phyloP scores from a whole-genome alignment of 1,140 invertebrate species.

The Bombus consobrinus region DNA sequence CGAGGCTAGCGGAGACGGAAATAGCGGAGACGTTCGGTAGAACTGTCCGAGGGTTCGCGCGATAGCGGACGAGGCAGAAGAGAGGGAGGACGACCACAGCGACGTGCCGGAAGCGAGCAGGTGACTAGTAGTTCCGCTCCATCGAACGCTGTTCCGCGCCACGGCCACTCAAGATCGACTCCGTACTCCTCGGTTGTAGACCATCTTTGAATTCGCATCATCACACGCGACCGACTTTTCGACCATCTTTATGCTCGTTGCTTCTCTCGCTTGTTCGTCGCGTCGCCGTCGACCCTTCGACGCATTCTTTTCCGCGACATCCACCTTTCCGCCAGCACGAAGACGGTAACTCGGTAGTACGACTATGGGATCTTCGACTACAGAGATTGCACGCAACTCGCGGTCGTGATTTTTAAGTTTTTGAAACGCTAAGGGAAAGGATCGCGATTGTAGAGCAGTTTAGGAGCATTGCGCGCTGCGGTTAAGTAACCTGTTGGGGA shows the following conservation, averaged over 20 bases:
- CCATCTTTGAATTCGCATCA: slow-evolving; percentile 66
- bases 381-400: background rate
- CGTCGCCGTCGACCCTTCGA: no score
- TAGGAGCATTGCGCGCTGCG: background rate
- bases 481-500: background rate
- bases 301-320: background rate
- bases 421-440: background rate
- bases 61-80: slow-evolving; percentile 41
- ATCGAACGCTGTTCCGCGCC: slow-evolving; percentile 82
- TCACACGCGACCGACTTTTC: slow-evolving; percentile 50
- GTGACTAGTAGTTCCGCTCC: slow-evolving; percentile 83
- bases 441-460: background rate
- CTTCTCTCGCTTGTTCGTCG: no score
- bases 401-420: background rate
- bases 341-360: no score
- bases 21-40: slow-evolving; percentile 46
- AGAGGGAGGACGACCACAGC: slow-evolving; percentile 67
- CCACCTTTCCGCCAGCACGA: background rate
- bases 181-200: slow-evolving; percentile 68
- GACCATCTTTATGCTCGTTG: slow-evolving; percentile 7
- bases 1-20: slow-evolving; percentile 22
- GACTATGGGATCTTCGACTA: no score
- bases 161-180: slow-evolving; percentile 79
- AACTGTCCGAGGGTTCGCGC: slow-evolving; percentile 57
- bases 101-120: slow-evolving; percentile 82